These are phyloP conservation scores for human (Homo sapiens) DNA, from an alignment of 2,113 vertebrate genomes.

Conservation along the genomic window DNA sequence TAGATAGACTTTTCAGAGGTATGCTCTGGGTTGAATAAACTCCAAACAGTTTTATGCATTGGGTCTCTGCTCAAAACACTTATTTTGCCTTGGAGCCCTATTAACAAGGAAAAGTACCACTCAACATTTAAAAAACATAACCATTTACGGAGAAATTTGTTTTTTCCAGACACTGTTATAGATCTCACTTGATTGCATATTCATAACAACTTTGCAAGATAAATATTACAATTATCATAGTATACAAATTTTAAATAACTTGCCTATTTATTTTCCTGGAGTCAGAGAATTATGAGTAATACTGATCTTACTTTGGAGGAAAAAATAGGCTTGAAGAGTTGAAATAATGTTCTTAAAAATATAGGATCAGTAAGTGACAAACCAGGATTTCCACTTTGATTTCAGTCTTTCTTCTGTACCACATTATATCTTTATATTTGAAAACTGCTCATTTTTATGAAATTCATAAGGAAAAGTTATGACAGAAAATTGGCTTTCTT, in stretches of 20 bases:
- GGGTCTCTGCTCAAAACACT: background rate
- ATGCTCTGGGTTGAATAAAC: background rate
- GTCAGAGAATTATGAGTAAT: background rate
- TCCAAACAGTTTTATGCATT: background rate
- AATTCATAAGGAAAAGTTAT: constrained; percentile 31
- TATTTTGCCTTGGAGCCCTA: background rate
- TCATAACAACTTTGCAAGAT: background rate
- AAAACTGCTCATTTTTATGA: background rate
- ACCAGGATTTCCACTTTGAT: background rate
- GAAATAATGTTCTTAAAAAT: background rate
- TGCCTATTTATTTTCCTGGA: background rate
- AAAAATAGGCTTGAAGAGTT: background rate
- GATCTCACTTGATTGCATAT: background rate
- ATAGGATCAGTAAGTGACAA: background rate
- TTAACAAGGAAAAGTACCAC: background rate
- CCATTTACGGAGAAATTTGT: background rate
- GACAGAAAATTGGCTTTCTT: background rate
- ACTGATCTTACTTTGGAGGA: background rate
- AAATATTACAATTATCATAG: background rate
- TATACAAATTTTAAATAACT: background rate
- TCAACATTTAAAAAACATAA: background rate
- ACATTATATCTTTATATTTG: background rate
- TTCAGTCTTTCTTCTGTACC: background rate
- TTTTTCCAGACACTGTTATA: background rate
- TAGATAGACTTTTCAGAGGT: background rate